Percentiles rank a stretch among this genome's conserved stretches.
Conservation (phyloP, 2,797 vertebrate genomes). For the Propithecus perrieri region DNA sequence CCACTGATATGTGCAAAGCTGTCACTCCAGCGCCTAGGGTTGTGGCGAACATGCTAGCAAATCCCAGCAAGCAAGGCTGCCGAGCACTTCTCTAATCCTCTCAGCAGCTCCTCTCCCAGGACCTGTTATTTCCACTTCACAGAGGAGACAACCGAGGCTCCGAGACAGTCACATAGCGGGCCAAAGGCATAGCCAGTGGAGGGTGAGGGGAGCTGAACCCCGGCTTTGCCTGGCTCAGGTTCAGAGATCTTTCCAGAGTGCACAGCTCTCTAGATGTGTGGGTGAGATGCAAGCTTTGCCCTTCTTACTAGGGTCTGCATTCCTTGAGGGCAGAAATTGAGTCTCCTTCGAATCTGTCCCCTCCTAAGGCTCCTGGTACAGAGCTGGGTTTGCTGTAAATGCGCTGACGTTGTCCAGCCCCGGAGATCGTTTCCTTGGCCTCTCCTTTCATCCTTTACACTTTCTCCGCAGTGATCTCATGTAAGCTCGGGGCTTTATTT, state of each 20-base stretch:
- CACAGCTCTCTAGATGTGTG: too few relatives aligned
- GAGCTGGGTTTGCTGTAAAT: accelerated
- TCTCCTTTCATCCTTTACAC: neutral
- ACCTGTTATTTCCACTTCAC: neutral
- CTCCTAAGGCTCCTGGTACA: neutral
- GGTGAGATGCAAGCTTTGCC: accelerated
- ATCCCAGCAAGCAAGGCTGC: accelerated
- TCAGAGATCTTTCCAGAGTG: neutral
- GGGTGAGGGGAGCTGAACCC: accelerated
- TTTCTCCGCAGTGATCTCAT: neutral
- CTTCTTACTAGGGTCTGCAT: too few relatives aligned
- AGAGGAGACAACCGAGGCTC: neutral
- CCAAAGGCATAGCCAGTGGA: neutral
- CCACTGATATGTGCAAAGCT: neutral
- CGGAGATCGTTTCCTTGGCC: neutral
- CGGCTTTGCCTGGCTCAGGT: neutral
- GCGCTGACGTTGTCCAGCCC: accelerated
- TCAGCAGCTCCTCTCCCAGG: neutral
- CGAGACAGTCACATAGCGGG: neutral
- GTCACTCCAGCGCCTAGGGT: neutral
- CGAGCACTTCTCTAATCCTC: accelerated
- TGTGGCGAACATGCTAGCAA: accelerated
- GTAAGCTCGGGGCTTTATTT: neutral
- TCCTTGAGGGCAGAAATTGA: neutral
- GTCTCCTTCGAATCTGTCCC: neutral